Base-by-base conservation (phyloP, 2,888 invertebrate genomes). In the Candidula unifasciata region DNA sequence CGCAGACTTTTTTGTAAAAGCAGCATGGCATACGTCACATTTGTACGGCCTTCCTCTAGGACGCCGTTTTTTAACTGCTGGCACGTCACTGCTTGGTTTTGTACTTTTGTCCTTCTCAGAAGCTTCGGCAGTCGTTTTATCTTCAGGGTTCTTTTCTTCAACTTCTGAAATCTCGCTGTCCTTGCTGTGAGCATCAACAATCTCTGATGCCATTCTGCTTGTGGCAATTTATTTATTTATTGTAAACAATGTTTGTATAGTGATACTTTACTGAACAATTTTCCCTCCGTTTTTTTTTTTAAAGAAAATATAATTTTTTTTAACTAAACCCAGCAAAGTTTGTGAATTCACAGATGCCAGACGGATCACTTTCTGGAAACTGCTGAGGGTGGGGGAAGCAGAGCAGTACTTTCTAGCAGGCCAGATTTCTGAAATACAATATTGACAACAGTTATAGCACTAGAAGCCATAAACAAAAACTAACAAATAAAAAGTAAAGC, bases 401-500 rank as follows among this genome's bases (percentile, higher is more conserved):
- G 44, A 44, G 44, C 44, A 44, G 44, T 44, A 44, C 13, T 44
- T 1, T 44, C 8, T 44, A 44, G 6, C 44, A 44, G 44, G 13
- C 44, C 0, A 83, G 86, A 30, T 83, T 80, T 33, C 79, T 79
- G 8, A 80, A 83, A 1, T 74, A 24, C 0, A 76, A 52, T 21
- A 33, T 52, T 44, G 6, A 24, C 76, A 24, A 52, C 44, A 76
- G 18, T n/a, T 24, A 35, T 37, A 24, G 35, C 85, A 85, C 69
- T 52, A 54, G 73, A 77, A 82, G 16, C 78, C 81, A 21, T 52
- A 77, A 30, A 82, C 69, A 5, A 81, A 81, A 16, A 77, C 77
- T n/a, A n/a, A n/a, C n/a, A n/a, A n/a, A n/a, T n/a, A n/a, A n/a
- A n/a, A n/a, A n/a, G n/a, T n/a, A n/a, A n/a, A n/a, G n/a, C n/a